Evolutionary conservation across 2,888 invertebrate species (phyloP).

Genomic region (Sinotaia quadrata): DNA sequence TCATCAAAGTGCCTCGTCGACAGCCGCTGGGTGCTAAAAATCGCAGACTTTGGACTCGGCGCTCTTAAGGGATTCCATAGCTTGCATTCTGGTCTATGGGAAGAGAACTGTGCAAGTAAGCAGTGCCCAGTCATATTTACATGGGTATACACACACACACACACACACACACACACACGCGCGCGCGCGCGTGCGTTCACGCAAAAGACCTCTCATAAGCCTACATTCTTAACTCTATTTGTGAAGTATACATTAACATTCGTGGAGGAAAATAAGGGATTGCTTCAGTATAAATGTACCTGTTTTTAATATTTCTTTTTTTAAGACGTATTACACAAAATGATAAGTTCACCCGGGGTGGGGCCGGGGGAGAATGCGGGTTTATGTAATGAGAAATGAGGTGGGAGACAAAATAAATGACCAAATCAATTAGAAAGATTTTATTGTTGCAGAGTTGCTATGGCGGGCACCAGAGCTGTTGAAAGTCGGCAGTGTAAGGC

Average conservation of each 20-base stretch:
- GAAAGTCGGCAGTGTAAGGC: conserved; percentile 40
- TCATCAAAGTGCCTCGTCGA: conserved; percentile 67
- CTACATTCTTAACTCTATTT: no score
- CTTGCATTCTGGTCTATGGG: no score
- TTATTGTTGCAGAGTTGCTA: conserved; percentile 78
- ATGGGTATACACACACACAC: background rate
- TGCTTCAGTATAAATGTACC: no score
- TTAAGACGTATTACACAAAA: background rate
- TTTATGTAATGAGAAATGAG: no score
- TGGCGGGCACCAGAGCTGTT: conserved; percentile 94
- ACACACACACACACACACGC: background rate
- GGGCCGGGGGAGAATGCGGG: background rate
- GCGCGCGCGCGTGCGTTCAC: background rate
- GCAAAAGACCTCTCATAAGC: background rate
- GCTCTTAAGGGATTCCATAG: conserved; percentile 52
- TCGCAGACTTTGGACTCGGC: conserved; percentile 66
- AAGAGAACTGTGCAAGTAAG: conserved; percentile 12
- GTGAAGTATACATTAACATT: no score
- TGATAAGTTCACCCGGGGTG: background rate
- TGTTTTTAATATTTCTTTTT: no score
- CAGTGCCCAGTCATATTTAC: background rate
- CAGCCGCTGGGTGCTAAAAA: conserved; percentile 67
- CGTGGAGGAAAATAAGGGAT: no score
- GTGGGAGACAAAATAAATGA: no score
- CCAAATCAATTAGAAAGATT: no score